Evolutionary conservation across 2,113 vertebrate species (phyloP).

Genomic region (Trinectes maculatus): DNA sequence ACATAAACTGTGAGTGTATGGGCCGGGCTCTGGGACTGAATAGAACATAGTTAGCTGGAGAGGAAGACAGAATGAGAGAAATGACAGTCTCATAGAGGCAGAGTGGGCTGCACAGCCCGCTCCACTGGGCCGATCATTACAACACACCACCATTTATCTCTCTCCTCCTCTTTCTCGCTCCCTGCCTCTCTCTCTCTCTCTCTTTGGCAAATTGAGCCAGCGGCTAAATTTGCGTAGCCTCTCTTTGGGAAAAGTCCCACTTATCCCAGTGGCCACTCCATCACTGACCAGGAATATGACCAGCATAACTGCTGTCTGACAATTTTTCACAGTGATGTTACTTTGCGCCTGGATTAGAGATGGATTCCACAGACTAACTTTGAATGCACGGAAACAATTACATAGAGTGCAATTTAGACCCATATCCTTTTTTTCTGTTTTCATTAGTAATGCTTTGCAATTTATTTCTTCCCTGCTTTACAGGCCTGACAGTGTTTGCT

Average conservation of each 20-base stretch:
- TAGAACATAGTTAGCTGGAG: neutral
- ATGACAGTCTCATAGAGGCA: neutral
- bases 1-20: neutral
- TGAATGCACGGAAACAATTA: neutral
- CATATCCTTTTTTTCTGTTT: constrained; percentile 19
- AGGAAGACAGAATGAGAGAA: neutral
- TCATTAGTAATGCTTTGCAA: constrained; percentile 26
- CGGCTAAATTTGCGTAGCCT: neutral
- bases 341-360: neutral
- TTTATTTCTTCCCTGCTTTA: constrained; percentile 31
- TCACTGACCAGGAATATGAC: neutral
- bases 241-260: neutral
- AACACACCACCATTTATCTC: neutral
- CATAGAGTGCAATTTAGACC: neutral
- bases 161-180: neutral
- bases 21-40: neutral
- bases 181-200: neutral
- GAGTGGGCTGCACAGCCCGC: neutral
- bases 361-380: neutral
- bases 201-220: too few species aligned
- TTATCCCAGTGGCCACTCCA: neutral
- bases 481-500: constrained; percentile 13
- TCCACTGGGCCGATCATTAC: neutral
- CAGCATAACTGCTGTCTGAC: neutral
- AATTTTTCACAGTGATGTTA: neutral